Base-by-base conservation (phyloP, 2,797 vertebrate genomes). In the Enteromius mattozi region DNA sequence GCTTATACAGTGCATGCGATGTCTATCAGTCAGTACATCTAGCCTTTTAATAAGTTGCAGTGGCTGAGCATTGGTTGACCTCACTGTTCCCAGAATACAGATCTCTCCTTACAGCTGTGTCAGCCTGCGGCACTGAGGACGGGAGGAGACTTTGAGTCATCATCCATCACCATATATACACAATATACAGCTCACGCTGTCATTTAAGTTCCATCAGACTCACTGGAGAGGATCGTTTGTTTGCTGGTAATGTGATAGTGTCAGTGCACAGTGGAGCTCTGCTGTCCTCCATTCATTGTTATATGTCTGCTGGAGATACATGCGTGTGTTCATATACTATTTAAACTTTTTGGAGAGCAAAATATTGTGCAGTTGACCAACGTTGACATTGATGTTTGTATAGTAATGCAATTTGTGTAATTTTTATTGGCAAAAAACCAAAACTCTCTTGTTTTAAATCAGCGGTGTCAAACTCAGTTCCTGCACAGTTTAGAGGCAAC, bases 101-200 rank as follows among this genome's bases (percentile, higher is more conserved):
- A 89, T 94, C 92, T 94, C 93, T 90, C 86, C 88, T 94, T 94
- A 91, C 93, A 90, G 78, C 93, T 88, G 89, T 78, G 83, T 95
- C 94, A 95, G 94, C 92, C 49, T 68, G 85, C 91, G 59, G 86
- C 86, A 88, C 49, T 69, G 72, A 82, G 78, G 74, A 84, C n/a
- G 27, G 71, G 78, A 79, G 81, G 70, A 87, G 79, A 86, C 84
- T 81, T 78, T 83, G 78, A 84, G 37, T 87, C 82, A 85, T 85
- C 80, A 87, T 83, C 75, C 79, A 81, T 76, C 82, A 87, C 81
- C 61, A 68, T 72, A 49, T 21, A 65, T 68, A 27, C 69, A 42
- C 66, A 69, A 37, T 33, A 63, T 78, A 78, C 71, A 75, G 81
- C 81, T 84, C 78, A 84, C 76, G 47, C 68, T 74, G 27, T 45